phyloP scores from a whole-genome alignment of 2,797 vertebrate genomes.

The Sebastes trivittatus region DNA sequence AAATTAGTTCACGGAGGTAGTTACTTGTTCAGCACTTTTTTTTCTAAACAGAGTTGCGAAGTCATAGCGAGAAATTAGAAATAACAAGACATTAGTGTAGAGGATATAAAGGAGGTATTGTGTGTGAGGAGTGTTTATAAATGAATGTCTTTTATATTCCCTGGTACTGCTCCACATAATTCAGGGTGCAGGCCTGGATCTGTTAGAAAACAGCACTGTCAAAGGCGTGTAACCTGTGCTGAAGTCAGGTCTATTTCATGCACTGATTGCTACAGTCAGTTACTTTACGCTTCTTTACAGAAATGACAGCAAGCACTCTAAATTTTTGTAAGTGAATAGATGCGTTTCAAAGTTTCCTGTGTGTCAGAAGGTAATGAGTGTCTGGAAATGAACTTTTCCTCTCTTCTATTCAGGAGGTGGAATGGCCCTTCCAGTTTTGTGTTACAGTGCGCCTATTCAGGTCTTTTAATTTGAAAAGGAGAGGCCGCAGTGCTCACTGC shows the following conservation, averaged over 20 bases:
- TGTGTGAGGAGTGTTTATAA: not conserved
- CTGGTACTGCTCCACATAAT: not conserved
- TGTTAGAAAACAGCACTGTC: not conserved
- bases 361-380: not conserved
- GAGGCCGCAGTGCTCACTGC: not conserved
- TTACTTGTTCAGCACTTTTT: constrained; percentile 19
- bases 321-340: constrained; percentile 3
- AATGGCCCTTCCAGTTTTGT: not conserved
- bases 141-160: not conserved
- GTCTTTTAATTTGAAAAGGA: constrained; percentile 18
- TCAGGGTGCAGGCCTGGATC: not conserved
- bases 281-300: not conserved
- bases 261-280: constrained; percentile 11
- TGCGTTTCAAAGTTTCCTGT: not conserved
- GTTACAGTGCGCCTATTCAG: constrained; percentile 13
- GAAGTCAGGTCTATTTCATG: not conserved
- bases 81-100: not conserved
- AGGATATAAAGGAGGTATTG: not conserved
- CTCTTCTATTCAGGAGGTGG: not conserved
- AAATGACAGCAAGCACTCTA: not conserved
- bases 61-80: not conserved
- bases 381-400: constrained; percentile 4
- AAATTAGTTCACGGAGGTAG: not conserved
- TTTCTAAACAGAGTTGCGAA: not conserved
- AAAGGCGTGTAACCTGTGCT: not conserved